These are phyloP conservation scores for Aphrocallistes beatrix DNA, from an alignment of 37 sponge, comb jelly and placozoan species.

Conservation along the genomic window DNA sequence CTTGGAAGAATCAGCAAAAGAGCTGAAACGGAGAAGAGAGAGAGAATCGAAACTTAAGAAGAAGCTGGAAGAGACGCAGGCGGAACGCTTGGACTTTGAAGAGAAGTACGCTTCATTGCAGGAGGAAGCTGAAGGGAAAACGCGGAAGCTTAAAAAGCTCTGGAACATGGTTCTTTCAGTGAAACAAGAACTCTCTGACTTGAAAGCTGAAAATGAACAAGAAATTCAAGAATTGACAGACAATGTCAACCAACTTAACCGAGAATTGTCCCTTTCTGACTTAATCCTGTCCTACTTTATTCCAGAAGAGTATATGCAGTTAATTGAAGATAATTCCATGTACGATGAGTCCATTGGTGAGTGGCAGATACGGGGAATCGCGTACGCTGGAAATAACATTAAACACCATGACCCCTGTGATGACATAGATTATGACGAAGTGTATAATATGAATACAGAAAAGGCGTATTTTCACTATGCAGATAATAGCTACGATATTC, in stretches of 20 bases:
- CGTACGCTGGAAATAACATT: slow-evolving; percentile 97
- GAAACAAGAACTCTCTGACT: slow-evolving; percentile 67
- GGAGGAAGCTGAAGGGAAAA: slow-evolving; percentile 84
- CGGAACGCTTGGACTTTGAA: slow-evolving; percentile 64
- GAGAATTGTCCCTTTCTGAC: neutral
- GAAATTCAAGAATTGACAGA: neutral
- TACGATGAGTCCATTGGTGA: slow-evolving; percentile 95
- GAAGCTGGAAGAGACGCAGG: slow-evolving; percentile 58
- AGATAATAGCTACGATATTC: neutral
- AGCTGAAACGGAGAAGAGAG: slow-evolving; percentile 57
- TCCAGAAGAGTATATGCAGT: slow-evolving; percentile 22
- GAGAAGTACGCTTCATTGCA: slow-evolving; percentile 84
- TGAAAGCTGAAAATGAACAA: neutral
- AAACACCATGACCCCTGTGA: slow-evolving; percentile 30
- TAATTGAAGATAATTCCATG: slow-evolving; percentile 42
- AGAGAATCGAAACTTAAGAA: slow-evolving; percentile 51
- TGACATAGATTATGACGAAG: neutral
- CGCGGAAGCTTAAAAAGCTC: slow-evolving; percentile 65
- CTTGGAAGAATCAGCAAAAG: slow-evolving; percentile 73
- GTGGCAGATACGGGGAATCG: slow-evolving; percentile 88
- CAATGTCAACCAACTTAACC: neutral
- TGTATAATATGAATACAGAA: neutral
- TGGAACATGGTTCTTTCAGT: slow-evolving; percentile 72
- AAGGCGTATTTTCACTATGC: neutral
- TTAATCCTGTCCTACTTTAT: neutral